phyloP scores from a whole-genome alignment of 2,797 vertebrate species.

The Monodelphis domestica region DNA sequence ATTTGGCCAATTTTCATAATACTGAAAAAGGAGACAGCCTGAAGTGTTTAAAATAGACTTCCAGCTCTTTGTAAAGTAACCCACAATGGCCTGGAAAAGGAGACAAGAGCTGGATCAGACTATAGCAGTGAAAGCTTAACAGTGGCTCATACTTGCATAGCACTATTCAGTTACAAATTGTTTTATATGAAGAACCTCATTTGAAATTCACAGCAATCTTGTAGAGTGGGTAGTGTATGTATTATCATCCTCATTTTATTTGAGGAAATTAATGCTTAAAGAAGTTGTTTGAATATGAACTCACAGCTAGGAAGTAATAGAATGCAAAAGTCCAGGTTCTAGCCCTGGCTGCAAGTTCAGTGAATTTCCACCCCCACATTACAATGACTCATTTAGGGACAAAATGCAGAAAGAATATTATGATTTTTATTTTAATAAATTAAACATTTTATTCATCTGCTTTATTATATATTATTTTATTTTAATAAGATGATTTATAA shows the following conservation, averaged over 20 bases:
- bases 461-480: background rate
- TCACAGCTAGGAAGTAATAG: background rate
- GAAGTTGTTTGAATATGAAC: background rate
- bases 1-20: constrained; percentile 48
- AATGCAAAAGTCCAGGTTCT: background rate
- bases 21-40: background rate
- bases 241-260: background rate
- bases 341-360: background rate
- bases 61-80: background rate
- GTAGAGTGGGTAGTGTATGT: background rate
- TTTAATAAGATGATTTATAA: background rate
- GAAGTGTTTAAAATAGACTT: background rate
- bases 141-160: background rate
- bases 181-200: background rate
- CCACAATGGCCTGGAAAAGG: background rate
- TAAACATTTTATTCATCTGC: background rate
- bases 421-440: background rate
- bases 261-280: background rate
- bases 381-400: background rate
- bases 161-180: background rate
- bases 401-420: background rate
- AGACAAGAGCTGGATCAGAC: background rate
- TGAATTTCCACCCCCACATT: background rate
- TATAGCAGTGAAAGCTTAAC: background rate
- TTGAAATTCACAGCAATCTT: background rate